Conservation (phyloP, 2,113 vertebrate genomes). For the Cyrtonyx montezumae region DNA sequence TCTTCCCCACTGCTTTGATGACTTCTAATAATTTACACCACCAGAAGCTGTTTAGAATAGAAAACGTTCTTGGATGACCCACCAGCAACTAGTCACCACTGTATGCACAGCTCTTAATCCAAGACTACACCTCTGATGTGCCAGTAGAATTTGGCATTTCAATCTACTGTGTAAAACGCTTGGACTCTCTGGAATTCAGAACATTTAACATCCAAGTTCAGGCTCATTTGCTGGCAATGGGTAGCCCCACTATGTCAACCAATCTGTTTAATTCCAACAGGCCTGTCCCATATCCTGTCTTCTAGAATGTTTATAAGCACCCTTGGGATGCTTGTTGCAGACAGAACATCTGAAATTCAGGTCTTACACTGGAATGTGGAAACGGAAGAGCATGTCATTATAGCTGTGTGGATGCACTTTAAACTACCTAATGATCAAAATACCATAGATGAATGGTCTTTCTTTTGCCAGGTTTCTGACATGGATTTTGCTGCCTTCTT, state of each 20-base stretch:
- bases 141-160: constrained; percentile 20
- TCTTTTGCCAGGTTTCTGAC: background rate
- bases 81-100: background rate
- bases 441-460: background rate
- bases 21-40: background rate
- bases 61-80: constrained; percentile 31
- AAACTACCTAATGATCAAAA: background rate
- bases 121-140: background rate
- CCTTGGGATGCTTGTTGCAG: background rate
- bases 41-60: background rate
- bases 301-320: constrained; percentile 12
- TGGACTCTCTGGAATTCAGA: constrained; percentile 18
- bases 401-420: background rate
- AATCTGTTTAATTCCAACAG: background rate
- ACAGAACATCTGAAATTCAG: background rate
- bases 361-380: background rate
- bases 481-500: background rate
- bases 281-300: constrained; percentile 38
- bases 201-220: constrained; percentile 22
- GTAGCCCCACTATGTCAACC: background rate
- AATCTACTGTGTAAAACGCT: background rate
- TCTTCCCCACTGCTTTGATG: background rate
- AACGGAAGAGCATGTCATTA: background rate
- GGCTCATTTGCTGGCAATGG: background rate
- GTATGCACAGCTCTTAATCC: background rate